Evolutionary conservation across 2,888 invertebrate genomes (phyloP).

Genomic region (Metopia argyrocephala): DNA sequence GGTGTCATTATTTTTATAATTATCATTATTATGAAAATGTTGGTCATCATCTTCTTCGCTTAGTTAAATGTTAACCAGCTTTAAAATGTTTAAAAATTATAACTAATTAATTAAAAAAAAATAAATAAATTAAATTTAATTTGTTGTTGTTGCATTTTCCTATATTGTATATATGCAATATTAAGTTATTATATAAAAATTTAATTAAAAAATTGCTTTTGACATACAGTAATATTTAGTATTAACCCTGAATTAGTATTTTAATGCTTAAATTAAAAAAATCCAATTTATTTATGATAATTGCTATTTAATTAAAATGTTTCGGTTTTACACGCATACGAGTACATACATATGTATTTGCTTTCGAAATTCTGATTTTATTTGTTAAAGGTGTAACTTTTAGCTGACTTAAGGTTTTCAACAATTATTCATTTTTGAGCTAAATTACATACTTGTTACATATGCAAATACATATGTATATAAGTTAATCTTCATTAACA

Average conservation of each 20-base stretch:
- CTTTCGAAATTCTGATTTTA: neutral
- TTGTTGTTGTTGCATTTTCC: no score
- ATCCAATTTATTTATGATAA: neutral
- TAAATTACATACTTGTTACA: neutral
- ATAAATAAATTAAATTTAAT: slow-evolving; percentile 3
- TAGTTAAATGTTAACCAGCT: slow-evolving; percentile 44
- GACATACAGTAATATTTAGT: neutral
- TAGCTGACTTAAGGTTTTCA: neutral
- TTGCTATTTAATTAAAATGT: no score
- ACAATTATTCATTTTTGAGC: neutral
- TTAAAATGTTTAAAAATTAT: slow-evolving; percentile 7
- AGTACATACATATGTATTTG: neutral
- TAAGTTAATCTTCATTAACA: neutral
- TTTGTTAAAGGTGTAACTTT: slow-evolving; percentile 1
- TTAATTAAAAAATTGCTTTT: neutral
- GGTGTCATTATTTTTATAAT: slow-evolving; percentile 27
- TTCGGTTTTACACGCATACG: no score
- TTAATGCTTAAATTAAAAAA: neutral
- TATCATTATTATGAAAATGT: slow-evolving; percentile 2
- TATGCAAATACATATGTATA: neutral
- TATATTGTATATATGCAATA: neutral
- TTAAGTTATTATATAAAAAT: neutral
- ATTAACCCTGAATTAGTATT: slow-evolving; percentile 10
- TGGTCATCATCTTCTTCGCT: slow-evolving; percentile 1
- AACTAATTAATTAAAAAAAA: neutral